Base-by-base conservation (phyloP, 2,113 vertebrate species). In the Gorsachius goisagi region DNA sequence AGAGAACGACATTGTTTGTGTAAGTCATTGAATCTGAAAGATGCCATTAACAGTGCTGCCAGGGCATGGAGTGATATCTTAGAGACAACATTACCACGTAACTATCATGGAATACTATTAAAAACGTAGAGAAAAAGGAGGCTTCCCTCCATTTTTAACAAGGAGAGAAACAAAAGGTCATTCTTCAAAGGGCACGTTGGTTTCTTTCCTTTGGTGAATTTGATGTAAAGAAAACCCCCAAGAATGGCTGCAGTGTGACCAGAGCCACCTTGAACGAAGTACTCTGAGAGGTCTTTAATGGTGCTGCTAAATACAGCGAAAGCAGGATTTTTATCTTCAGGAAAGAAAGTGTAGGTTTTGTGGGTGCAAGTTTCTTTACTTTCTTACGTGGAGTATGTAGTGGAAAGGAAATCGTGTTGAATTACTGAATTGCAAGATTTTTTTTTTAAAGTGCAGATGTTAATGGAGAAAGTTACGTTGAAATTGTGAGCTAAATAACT, bases 21-120 rank as follows among this genome's bases (percentile, higher is more conserved):
- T 96, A 97, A 97, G 96, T 97, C 95, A 96, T 85, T 97, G 96
- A 97, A 93, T 97, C 90, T 95, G 95, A 95, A 95, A 93, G 94
- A 95, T 97, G 92, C 95, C 92, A 93, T 97, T 97, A 97, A 90
- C 66, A 62, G 69, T 97, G 94, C 92, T 97, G 90, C 90, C 83
- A 92, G 79, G 69, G 50, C 86, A 81, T 50, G 66, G 80, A 93
- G 53, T 87, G 92, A 95, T 96, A 97, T 82, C 90, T 96, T 85
- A 64, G 80, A 90, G 79, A 82, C 6, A 2, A 53, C 47, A 8
- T 63, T 94, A 28, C 83, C 69, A 44, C 15, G 0, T 89, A 78
- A 52, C 79, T 68, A 64, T 94, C 64, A 68, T 39, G 50, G 83
- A 94, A 87, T 84, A 24, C 60, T 91, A 52, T 81, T 26, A 9